Percentiles rank a stretch among this genome's conserved stretches.
Conservation (phyloP, 2,888 invertebrate species). For the Eumerus sabulonum region DNA sequence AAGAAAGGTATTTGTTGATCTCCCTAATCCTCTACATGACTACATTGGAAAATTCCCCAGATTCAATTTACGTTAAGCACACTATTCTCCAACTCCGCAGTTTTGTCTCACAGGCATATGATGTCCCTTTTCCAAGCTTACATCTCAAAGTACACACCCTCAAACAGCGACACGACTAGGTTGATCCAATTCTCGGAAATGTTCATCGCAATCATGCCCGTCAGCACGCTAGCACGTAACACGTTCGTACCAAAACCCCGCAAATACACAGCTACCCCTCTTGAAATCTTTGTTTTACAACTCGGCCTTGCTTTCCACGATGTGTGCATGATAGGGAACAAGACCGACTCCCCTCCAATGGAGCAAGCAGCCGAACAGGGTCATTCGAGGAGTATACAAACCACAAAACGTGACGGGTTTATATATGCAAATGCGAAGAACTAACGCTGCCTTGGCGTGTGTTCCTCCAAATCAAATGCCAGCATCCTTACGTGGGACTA, state of each 20-base stretch:
- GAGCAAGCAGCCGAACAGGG: conserved; percentile 27
- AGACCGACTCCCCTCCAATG: conserved; percentile 10
- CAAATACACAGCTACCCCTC: background rate
- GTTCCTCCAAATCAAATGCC: conserved; percentile 54
- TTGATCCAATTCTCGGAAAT: too few species aligned
- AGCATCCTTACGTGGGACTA: conserved; percentile 34
- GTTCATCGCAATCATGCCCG: background rate
- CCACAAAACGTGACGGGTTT: conserved; percentile 59
- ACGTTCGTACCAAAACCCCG: conserved; percentile 23
- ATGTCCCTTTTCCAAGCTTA: too few species aligned
- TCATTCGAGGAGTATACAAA: conserved; percentile 57
- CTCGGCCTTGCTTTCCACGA: conserved; percentile 32
- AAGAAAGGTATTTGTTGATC: too few species aligned
- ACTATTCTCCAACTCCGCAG: too few species aligned
- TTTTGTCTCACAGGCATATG: too few species aligned
- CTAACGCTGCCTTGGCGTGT: conserved; percentile 38
- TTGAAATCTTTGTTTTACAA: conserved; percentile 55
- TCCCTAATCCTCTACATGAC: too few species aligned
- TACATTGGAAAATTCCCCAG: too few species aligned
- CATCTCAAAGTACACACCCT: too few species aligned
- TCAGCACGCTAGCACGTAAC: conserved; percentile 36
- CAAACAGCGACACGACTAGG: too few species aligned
- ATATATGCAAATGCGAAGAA: conserved; percentile 53
- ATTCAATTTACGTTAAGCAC: too few species aligned
- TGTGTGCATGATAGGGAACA: conserved; percentile 5